Evolutionary conservation across 2,113 vertebrate species (phyloP).

Genomic region (Oplegnathus fasciatus): DNA sequence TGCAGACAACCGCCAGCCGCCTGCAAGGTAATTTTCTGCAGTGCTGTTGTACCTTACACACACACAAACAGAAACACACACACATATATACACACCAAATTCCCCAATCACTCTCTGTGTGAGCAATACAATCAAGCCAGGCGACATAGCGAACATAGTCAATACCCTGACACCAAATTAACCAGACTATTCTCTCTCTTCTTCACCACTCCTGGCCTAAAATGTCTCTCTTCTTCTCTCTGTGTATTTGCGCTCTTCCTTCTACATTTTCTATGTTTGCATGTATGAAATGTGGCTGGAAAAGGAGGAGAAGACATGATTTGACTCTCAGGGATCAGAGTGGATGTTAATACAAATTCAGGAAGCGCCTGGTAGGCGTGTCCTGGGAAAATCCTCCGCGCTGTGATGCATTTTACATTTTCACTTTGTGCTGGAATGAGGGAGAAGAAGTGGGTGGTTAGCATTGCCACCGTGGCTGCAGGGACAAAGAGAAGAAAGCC

Average conservation of each 20-base stretch:
- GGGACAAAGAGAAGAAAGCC: conserved; percentile 19
- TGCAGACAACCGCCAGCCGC: conserved; percentile 66
- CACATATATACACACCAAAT: conserved; percentile 51
- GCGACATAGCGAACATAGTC: conserved; percentile 53
- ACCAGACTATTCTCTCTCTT: conserved; percentile 31
- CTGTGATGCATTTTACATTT: conserved; percentile 14
- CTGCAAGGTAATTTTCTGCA: conserved; percentile 77
- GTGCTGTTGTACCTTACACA: conserved; percentile 63
- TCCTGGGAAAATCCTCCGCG: conserved; percentile 32
- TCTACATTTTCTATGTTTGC: conserved; percentile 4
- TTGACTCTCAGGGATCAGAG: background rate
- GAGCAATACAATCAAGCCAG: conserved; percentile 75
- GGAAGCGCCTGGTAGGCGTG: conserved; percentile 5
- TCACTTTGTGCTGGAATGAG: background rate
- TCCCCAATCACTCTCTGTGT: conserved; percentile 65
- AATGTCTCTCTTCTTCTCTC: background rate
- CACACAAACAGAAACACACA: conserved; percentile 44
- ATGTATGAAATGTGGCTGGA: background rate
- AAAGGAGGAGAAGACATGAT: background rate
- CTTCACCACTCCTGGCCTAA: background rate
- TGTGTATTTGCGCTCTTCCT: background rate
- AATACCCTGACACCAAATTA: conserved; percentile 68
- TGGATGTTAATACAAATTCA: conserved; percentile 20
- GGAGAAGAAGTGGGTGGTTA: background rate
- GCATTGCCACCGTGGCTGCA: background rate